These are phyloP conservation scores for Loripinus fragilis DNA, from an alignment of 2,888 invertebrate genomes.

Conservation along the genomic window DNA sequence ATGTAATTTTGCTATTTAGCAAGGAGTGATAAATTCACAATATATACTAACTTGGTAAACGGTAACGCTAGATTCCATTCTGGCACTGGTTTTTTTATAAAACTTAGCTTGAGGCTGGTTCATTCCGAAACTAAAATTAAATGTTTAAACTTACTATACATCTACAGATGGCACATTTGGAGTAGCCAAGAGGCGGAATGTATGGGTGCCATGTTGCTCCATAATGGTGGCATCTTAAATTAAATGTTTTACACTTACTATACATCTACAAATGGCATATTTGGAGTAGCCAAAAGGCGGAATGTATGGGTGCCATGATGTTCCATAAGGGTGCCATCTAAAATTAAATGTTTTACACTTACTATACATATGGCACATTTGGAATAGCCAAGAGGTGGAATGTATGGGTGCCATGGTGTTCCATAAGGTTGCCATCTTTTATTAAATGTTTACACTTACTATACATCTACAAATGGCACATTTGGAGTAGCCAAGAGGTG, in stretches of 20 bases:
- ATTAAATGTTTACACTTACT: too few species aligned
- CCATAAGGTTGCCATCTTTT: slow-evolving; percentile 91
- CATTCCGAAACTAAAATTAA: too few species aligned
- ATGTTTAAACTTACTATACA: slow-evolving; percentile 90
- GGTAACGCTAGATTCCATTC: too few species aligned
- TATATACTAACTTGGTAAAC: too few species aligned
- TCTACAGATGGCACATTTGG: slow-evolving; percentile 94
- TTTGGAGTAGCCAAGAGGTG: slow-evolving; percentile 96
- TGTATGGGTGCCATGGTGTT: slow-evolving; percentile 95
- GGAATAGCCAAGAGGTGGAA: slow-evolving; percentile 97
- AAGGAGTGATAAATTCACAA: too few species aligned
- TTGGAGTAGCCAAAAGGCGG: slow-evolving; percentile 97
- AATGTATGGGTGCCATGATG: too few species aligned
- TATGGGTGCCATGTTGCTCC: slow-evolving; percentile 97
- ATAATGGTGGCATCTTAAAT: slow-evolving; percentile 89
- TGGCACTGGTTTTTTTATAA: too few species aligned
- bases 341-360: slow-evolving; percentile 87
- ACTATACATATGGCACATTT: slow-evolving; percentile 94
- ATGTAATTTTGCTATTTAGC: too few species aligned
- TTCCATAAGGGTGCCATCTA: too few species aligned
- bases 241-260: too few species aligned
- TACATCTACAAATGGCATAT: neutral
- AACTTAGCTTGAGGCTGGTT: too few species aligned
- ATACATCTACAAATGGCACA: slow-evolving; percentile 95
- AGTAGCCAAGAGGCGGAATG: slow-evolving; percentile 96